These are phyloP conservation scores for Alcedo atthis DNA, from an alignment of 2,797 vertebrate genomes.

Conservation along the genomic window DNA sequence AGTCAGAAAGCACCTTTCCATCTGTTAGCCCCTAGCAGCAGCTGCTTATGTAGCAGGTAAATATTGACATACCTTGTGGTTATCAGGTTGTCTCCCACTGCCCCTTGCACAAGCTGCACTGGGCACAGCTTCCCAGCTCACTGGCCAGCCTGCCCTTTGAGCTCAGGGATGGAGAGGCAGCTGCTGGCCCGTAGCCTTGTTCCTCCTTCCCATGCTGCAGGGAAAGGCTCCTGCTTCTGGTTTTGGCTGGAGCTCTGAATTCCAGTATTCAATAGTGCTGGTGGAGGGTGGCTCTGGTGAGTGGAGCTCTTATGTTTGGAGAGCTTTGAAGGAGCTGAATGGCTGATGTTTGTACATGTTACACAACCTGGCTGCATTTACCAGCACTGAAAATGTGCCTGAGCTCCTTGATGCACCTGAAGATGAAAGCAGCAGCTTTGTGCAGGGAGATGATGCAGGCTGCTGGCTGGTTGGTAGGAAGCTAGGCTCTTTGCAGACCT, in stretches of 20 bases:
- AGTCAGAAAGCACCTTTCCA: not conserved
- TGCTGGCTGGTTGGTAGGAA: not conserved
- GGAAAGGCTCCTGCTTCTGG: constrained; percentile 20
- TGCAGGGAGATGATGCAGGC: not conserved
- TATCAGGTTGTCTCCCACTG: constrained; percentile 22
- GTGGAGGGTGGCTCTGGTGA: not conserved
- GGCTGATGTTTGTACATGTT: not conserved
- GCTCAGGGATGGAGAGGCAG: constrained; percentile 16
- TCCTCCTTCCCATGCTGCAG: not conserved
- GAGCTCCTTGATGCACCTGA: not conserved
- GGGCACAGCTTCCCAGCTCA: not conserved
- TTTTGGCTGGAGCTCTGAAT: constrained; percentile 5
- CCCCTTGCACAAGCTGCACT: constrained; percentile 24
- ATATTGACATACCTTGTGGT: constrained; percentile 44
- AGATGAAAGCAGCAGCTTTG: not conserved
- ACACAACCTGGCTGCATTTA: not conserved
- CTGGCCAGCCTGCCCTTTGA: not conserved
- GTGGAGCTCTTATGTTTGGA: not conserved
- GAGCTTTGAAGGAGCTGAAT: not conserved
- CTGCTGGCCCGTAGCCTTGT: not conserved
- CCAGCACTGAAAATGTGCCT: accelerated
- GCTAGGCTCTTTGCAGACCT: not conserved
- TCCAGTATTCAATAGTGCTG: not conserved
- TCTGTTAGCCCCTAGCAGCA: not conserved
- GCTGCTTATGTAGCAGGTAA: not conserved